Conservation (phyloP, 2,888 invertebrate genomes). For the Craniophora ligustri region DNA sequence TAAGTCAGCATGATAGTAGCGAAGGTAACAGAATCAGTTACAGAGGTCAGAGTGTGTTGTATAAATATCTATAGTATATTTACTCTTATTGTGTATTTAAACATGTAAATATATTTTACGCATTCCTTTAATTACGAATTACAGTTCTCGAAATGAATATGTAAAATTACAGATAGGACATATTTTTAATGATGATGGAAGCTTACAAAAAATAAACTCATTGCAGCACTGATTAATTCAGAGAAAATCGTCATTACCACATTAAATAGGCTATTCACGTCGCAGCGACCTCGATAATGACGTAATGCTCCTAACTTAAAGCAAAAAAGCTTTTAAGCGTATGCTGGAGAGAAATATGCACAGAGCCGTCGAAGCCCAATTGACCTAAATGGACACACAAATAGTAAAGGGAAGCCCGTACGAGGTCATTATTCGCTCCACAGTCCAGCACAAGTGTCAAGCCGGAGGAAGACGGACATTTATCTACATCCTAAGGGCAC, state of each 20-base stretch:
- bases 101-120: too few relatives aligned
- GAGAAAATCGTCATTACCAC: constrained; percentile 1
- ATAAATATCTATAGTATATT: too few relatives aligned
- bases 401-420: constrained; percentile 80
- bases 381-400: constrained; percentile 86
- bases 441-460: constrained; percentile 83
- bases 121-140: too few relatives aligned
- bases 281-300: constrained; percentile 51
- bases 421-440: constrained; percentile 84
- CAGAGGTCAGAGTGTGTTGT: too few relatives aligned
- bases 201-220: neutral
- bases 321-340: constrained; percentile 82
- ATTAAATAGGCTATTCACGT: constrained; percentile 33
- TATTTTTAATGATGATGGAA: too few relatives aligned
- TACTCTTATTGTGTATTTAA: too few relatives aligned
- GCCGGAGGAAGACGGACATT: constrained; percentile 79
- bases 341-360: constrained; percentile 77
- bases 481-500: constrained; percentile 85
- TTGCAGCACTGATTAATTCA: neutral
- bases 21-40: too few relatives aligned
- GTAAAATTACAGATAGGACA: too few relatives aligned
- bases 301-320: constrained; percentile 59
- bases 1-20: too few relatives aligned
- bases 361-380: constrained; percentile 82
- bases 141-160: too few relatives aligned